Conservation (phyloP, 2,797 vertebrate species). For the Gymnopithys bicolor region DNA sequence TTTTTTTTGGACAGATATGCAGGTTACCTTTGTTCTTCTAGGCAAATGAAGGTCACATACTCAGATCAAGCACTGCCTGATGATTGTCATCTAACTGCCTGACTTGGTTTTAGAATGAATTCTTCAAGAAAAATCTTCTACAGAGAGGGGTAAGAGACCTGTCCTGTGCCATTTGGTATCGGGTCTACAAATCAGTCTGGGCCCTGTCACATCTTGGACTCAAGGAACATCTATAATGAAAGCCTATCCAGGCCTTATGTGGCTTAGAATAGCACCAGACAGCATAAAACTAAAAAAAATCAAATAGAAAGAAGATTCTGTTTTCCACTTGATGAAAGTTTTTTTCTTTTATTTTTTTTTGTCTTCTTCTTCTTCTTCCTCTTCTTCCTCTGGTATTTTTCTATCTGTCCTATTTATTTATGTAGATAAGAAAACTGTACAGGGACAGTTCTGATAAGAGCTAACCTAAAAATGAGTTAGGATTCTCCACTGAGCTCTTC, state of each 20-base stretch:
- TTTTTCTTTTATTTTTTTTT: accelerated
- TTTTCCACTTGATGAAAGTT: not conserved
- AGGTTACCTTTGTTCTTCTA: not conserved
- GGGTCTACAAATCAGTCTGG: not conserved
- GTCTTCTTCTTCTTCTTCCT: accelerated
- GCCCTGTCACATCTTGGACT: not conserved
- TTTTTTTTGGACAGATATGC: not conserved
- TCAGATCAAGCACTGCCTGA: not conserved
- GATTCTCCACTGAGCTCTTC: not conserved
- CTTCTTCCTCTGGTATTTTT: not conserved
- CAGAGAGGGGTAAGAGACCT: not conserved
- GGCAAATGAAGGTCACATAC: not conserved
- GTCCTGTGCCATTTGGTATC: not conserved
- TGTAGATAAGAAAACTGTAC: not conserved
- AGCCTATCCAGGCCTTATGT: not conserved
- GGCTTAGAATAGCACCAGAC: not conserved
- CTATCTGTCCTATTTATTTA: not conserved
- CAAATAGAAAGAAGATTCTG: not conserved
- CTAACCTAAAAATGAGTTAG: not conserved
- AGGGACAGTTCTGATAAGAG: not conserved
- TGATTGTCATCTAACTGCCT: not conserved
- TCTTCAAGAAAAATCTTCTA: not conserved
- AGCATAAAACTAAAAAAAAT: not conserved
- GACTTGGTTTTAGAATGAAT: not conserved
- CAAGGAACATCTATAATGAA: not conserved